Base-by-base conservation (phyloP, 1,140 invertebrate genomes). In the Ceratosolen solmsi region DNA sequence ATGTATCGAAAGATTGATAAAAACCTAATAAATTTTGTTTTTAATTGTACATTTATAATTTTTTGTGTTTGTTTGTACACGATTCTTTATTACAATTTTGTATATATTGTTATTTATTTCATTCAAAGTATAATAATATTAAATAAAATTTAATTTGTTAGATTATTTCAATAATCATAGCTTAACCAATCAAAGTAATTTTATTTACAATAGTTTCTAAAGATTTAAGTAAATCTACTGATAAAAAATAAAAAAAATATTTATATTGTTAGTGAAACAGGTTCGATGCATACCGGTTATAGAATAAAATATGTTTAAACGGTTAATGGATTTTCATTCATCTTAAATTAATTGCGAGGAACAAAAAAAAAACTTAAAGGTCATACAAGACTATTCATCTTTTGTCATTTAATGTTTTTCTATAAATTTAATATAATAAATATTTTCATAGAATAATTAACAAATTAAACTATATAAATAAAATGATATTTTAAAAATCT, bases 11-110 rank as follows among this genome's bases (percentile, higher is more conserved):
- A 8, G 8, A 63, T 7, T 63, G 60, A 17, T 3, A 25, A 33
- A 63, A 38, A 25, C 38, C n/a, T 36, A 46, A 51, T 46, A 51
- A 72, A 72, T 46, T 46, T 72, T 72, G 46, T 15, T 72, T 72
- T 30, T 5, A 49, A n/a, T n/a, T 20, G 30, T 25, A 5, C 70
- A 20, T 3, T 30, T 0, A 51, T 0, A 1, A 51, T 20, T 51
- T 46, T 51, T 33, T 33, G 13, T 7, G 13, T 60, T 11, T 60
- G 13, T 63, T 63, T 63, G 25, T 4, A 33, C 60, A 63, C 30
- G 30, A 13, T 63, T 27, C 60, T 25, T 27, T 30, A 30, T 46
- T 41, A 1, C 22, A 72, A 30, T 51, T 27, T 72, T 72, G 46
- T n/a, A n/a, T n/a, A n/a, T n/a, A n/a, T n/a, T 46, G 41, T 51